These are phyloP conservation scores for pig (Sus scrofa) DNA, from an alignment of 2,113 vertebrate genomes.

Conservation along the genomic window T2T-Sscrofa CM000819.6:10458501-10459000, in stretches of 20 bases:
- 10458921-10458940: background rate
- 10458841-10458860: background rate
- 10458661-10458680: too few relatives aligned
- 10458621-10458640: too few relatives aligned
- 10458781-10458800: background rate
- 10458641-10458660: too few relatives aligned
- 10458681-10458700: too few relatives aligned
- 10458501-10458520: too few relatives aligned
- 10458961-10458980: background rate
- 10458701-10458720: too few relatives aligned
- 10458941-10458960: background rate
- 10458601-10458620: too few relatives aligned
- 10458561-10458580: too few relatives aligned
- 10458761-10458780: accelerated
- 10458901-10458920: background rate
- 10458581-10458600: too few relatives aligned
- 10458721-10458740: background rate
- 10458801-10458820: background rate
- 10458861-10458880: background rate
- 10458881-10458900: background rate
- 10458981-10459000: constrained; percentile 3
- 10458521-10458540: too few relatives aligned
- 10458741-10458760: background rate
- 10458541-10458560: too few relatives aligned
- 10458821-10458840: background rate